A percentile compares a stretch with the other conserved stretches of the same genome.
Evolutionary conservation across 2,888 invertebrate genomes (phyloP).

Genomic region (Hydrotaea cyrtoneurina): DNA sequence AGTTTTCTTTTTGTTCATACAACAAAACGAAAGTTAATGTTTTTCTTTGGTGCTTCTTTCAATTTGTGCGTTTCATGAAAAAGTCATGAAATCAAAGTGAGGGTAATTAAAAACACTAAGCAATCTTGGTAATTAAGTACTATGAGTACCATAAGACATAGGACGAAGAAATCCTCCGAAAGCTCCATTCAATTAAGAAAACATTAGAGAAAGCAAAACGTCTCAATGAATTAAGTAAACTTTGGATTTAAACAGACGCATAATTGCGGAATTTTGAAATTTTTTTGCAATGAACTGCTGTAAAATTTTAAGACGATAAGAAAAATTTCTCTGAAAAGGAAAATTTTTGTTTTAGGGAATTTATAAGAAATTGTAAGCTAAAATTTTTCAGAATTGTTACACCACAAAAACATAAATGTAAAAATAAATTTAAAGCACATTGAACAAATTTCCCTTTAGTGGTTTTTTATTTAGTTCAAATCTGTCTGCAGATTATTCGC

Average conservation of each 20-base stretch:
- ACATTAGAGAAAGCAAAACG: not conserved
- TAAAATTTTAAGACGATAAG: too few relatives aligned
- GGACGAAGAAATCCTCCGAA: not conserved
- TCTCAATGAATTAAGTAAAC: not conserved
- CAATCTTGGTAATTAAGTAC: slow-evolving; percentile 22
- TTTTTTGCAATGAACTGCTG: too few relatives aligned
- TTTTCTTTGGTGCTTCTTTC: slow-evolving; percentile 20
- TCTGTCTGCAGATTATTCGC: too few relatives aligned
- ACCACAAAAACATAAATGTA: too few relatives aligned
- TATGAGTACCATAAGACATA: not conserved
- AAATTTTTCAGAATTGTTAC: not conserved
- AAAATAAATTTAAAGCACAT: too few relatives aligned
- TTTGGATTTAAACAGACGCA: not conserved
- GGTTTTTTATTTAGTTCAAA: not conserved
- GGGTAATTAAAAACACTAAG: slow-evolving; percentile 26
- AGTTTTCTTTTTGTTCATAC: not conserved
- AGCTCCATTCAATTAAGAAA: slow-evolving; percentile 8
- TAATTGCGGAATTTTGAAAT: too few relatives aligned
- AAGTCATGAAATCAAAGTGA: slow-evolving; percentile 35
- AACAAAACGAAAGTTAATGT: slow-evolving; percentile 9
- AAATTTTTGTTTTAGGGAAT: not conserved
- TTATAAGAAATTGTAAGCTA: not conserved
- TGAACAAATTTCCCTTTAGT: not conserved
- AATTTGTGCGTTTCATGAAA: slow-evolving; percentile 35
- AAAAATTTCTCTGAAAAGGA: not conserved